Conservation (phyloP, 2,888 invertebrate genomes). For the Prosopocoilus inquinatus region DNA sequence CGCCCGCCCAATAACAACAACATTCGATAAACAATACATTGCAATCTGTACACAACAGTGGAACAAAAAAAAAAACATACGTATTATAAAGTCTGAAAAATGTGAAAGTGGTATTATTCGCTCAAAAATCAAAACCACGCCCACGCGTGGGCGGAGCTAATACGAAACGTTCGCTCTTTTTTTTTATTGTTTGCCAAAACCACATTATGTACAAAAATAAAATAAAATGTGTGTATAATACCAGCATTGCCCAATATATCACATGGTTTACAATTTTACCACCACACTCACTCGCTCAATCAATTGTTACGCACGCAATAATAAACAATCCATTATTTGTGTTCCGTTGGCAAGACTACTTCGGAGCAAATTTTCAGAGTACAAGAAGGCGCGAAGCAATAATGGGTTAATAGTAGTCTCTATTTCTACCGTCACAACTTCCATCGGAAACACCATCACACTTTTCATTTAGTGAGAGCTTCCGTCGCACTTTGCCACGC, state of each 20-base stretch:
- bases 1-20: no score
- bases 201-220: constrained; percentile 24
- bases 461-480: no score
- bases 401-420: no score
- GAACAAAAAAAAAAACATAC: constrained; percentile 4
- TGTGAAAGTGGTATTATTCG: constrained; percentile 15
- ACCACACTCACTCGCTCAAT: constrained; percentile 13
- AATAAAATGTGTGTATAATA: constrained; percentile 25
- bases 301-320: no score
- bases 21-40: constrained; percentile 7
- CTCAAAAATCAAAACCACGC: constrained; percentile 5
- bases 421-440: no score
- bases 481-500: no score
- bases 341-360: no score
- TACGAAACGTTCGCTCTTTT: no score
- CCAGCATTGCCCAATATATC: constrained; percentile 34
- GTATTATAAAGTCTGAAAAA: constrained; percentile 9
- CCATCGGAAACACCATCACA: no score
- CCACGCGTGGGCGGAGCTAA: constrained; percentile 13
- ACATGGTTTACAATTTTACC: constrained; percentile 17
- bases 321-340: no score
- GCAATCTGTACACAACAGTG: constrained; percentile 33
- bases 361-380: no score
- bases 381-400: no score
- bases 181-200: constrained; percentile 27